A percentile compares a stretch with the other conserved stretches of the same genome.
phyloP scores from a whole-genome alignment of 2,797 vertebrate species.

The Myripristis murdjan region DNA sequence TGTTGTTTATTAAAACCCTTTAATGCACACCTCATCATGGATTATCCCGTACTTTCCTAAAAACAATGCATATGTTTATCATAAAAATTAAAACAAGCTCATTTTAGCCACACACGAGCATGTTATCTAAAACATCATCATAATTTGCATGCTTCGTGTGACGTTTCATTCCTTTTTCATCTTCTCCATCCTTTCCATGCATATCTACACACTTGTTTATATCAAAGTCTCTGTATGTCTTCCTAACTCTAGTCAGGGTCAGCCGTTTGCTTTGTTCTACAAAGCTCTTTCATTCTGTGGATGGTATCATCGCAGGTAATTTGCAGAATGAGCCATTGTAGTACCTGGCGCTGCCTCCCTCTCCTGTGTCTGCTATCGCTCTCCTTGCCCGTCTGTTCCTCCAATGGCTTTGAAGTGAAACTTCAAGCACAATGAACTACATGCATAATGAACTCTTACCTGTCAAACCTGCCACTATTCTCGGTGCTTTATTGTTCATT shows the following conservation, averaged over 20 bases:
- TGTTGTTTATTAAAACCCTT: no score
- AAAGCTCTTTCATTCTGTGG: constrained; percentile 74
- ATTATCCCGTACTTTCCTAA: no score
- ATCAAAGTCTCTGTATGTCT: constrained; percentile 72
- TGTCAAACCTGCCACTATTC: constrained; percentile 73
- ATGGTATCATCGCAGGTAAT: constrained; percentile 81
- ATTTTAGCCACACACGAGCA: no score
- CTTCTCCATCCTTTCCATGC: constrained; percentile 30
- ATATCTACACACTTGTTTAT: constrained; percentile 57
- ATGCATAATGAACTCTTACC: constrained; percentile 83
- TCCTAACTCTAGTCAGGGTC: constrained; percentile 71
- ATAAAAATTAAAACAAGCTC: no score
- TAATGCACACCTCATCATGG: no score
- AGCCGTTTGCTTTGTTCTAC: constrained; percentile 76
- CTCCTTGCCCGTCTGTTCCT: constrained; percentile 74
- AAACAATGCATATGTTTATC: no score
- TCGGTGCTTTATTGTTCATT: constrained; percentile 67
- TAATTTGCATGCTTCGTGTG: constrained; percentile 44
- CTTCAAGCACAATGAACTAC: constrained; percentile 81
- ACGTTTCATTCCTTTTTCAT: constrained; percentile 43
- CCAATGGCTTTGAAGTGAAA: constrained; percentile 78
- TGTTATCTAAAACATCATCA: not conserved
- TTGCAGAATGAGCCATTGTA: constrained; percentile 76
- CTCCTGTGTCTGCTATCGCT: constrained; percentile 63
- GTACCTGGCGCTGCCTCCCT: constrained; percentile 44